Evolutionary conservation across 1,140 invertebrate genomes (phyloP), one percentile per base, ranked within the genome.

Genomic region (Drosophila oshimai): DNA sequence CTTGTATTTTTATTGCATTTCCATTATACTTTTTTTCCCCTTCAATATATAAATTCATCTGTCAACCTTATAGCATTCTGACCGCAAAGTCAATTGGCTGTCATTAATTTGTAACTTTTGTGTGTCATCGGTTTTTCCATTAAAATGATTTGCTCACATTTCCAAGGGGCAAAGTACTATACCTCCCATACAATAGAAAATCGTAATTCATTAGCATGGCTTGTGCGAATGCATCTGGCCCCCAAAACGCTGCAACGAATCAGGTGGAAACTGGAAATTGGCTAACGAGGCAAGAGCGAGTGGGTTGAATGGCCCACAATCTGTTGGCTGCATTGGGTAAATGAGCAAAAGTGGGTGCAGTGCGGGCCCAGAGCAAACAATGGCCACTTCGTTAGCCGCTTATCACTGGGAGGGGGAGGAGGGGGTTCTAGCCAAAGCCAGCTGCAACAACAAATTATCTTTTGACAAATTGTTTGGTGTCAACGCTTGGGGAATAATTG

Each of bases 401-500:
- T 84, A 84, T 79, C 74, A 57, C 45, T 37, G 17, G 45, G n/a
- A 18, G 24, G 55, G 17, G 22, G 33, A 20, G 39, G 26, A 17
- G 24, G 20, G 34, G 57, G 17, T 13, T 17, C 34, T 42, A n/a
- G n/a, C 22, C 17, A 15, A 37, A 51, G 64, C 46, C 39, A 42
- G 67, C 74, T 53, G 62, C 58, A 75, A 51, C 22, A 72, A 51
- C 62, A 70, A 72, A 74, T 79, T 75, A 86, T 86, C 65, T 80
- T 53, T 57, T 81, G 81, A 87, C 76, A 86, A 86, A 86, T 86
- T 87, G 69, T 83, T 62, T 36, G 61, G 51, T 70, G 74, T 72
- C 76, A 80, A 49, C 46, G 58, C 42, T 36, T 51, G 42, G 33
- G 60, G 44, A 65, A 65, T 65, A 65, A 65, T 65, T 65, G 42